Evolutionary conservation across 2,113 vertebrate species (phyloP).

Genomic region (Prochilodus magdalenae): DNA sequence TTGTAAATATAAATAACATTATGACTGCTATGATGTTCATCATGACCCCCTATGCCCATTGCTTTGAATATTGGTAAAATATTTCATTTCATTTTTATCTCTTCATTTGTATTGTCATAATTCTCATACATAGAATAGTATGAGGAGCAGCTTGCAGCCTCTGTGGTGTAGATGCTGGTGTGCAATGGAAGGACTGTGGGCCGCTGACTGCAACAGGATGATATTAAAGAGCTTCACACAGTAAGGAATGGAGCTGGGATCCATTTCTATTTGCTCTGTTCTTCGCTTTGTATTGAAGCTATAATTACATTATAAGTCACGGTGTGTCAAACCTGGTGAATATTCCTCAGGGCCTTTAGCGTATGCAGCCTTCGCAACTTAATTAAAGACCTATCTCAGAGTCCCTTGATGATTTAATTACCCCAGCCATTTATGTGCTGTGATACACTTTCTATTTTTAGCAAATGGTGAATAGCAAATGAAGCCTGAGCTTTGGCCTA

Average conservation of each 20-base stretch:
- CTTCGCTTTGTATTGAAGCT: conserved; percentile 27
- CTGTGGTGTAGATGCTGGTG: not conserved
- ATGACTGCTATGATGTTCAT: too few relatives aligned
- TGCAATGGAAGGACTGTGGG: too few relatives aligned
- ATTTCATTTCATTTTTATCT: too few relatives aligned
- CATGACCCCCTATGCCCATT: too few relatives aligned
- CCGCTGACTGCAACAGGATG: not conserved
- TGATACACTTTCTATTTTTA: conserved; percentile 48
- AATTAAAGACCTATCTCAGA: conserved; percentile 54
- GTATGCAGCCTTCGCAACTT: conserved; percentile 36
- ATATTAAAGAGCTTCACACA: not conserved
- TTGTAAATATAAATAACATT: too few relatives aligned
- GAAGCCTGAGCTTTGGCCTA: conserved; percentile 9
- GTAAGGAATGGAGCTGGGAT: not conserved
- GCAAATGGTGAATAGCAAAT: conserved; percentile 30
- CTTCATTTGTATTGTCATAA: too few relatives aligned
- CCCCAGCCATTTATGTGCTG: conserved; percentile 31
- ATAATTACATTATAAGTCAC: conserved; percentile 58
- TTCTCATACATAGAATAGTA: too few relatives aligned
- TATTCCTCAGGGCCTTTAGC: conserved; percentile 47
- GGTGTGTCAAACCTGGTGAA: conserved; percentile 48
- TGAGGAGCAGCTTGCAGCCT: not conserved
- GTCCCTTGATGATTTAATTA: conserved; percentile 52
- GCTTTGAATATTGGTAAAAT: too few relatives aligned
- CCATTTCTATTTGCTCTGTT: not conserved